These are phyloP conservation scores for Drosophila fungiperda DNA, from an alignment of 2,888 invertebrate species.

Conservation along the genomic window DNA sequence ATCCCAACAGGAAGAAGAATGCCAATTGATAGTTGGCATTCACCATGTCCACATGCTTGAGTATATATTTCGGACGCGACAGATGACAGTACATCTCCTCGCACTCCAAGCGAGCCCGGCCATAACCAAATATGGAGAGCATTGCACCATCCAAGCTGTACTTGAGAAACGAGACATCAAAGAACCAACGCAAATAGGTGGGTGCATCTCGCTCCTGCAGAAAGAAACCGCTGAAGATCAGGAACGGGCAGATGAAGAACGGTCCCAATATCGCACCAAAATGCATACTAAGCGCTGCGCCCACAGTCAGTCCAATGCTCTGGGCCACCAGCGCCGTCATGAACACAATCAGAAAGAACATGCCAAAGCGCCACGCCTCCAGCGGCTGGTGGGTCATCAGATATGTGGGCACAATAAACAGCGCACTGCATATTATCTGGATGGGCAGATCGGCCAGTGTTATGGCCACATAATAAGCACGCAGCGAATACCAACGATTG, in stretches of 20 bases:
- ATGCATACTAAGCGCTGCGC: constrained; percentile 93
- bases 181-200: constrained; percentile 91
- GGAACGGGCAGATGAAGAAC: constrained; percentile 93
- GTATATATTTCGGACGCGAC: constrained; percentile 89
- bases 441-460: constrained; percentile 93
- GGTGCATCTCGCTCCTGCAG: constrained; percentile 93
- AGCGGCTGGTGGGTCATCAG: constrained; percentile 94
- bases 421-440: constrained; percentile 90
- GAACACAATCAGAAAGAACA: constrained; percentile 90
- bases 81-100: constrained; percentile 91
- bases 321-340: constrained; percentile 94
- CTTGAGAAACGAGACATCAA: constrained; percentile 94
- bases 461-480: constrained; percentile 92
- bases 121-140: constrained; percentile 92
- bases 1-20: constrained; percentile 88
- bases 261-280: constrained; percentile 96
- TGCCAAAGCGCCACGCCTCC: constrained; percentile 90
- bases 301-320: constrained; percentile 93
- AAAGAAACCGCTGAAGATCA: constrained; percentile 97
- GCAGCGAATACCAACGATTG: constrained; percentile 95
- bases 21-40: constrained; percentile 89
- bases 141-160: constrained; percentile 94
- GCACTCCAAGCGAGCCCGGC: constrained; percentile 91
- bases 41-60: constrained; percentile 90
- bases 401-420: constrained; percentile 92